Percentiles rank a stretch among this genome's conserved stretches.
These are phyloP conservation scores for Diuraphis noxia DNA, from an alignment of 1,140 invertebrate genomes.

Conservation along the genomic window DNA sequence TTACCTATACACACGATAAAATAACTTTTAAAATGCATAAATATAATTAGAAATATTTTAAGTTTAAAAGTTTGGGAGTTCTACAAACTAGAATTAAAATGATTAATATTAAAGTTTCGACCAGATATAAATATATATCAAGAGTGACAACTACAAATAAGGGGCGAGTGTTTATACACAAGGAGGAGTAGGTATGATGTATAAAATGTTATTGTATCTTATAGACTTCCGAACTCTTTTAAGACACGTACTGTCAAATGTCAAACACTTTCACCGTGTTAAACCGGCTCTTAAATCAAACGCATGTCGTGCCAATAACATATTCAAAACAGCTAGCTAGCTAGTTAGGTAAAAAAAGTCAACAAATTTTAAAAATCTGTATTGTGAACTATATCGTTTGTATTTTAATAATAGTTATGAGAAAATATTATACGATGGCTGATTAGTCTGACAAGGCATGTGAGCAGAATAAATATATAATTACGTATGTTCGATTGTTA, in stretches of 20 bases:
- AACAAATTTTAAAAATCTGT: neutral
- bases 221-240: neutral
- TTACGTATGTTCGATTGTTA: too few relatives aligned
- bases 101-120: constrained; percentile 12
- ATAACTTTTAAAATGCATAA: neutral
- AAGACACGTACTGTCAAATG: neutral
- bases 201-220: neutral
- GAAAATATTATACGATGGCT: too few relatives aligned
- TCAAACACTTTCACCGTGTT: neutral
- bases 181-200: neutral
- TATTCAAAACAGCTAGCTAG: neutral
- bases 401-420: neutral
- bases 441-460: too few relatives aligned
- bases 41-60: neutral
- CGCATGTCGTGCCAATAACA: neutral
- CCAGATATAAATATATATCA: neutral
- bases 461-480: neutral
- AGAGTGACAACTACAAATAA: constrained; percentile 7
- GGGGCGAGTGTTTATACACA: neutral
- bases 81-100: neutral
- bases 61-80: neutral
- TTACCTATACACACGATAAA: neutral
- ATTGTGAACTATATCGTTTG: neutral
- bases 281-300: neutral
- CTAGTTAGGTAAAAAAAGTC: neutral